Evolutionary conservation across 2,797 vertebrate genomes (phyloP).

Genomic region (Chiroxiphia lanceolata): DNA sequence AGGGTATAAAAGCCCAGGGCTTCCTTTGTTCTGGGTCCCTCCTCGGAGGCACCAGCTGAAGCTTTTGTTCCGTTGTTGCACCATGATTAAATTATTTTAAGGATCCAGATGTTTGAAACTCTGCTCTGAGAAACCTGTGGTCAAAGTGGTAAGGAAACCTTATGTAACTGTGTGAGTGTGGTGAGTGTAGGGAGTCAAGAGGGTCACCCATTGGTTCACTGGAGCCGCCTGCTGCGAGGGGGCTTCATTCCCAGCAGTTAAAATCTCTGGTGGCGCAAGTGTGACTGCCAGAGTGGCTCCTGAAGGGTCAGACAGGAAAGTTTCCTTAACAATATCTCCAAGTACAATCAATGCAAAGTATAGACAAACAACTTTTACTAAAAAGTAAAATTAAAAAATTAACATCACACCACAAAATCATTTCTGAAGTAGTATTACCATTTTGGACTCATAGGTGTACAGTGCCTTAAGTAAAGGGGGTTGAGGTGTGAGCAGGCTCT

Average conservation of each 20-base stretch:
- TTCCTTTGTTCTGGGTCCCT: neutral
- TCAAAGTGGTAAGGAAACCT: neutral
- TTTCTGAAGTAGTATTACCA: slow-evolving; percentile 79
- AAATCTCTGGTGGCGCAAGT: neutral
- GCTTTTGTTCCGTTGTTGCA: neutral
- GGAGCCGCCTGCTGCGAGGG: rapidly evolving
- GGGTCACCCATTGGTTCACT: rapidly evolving
- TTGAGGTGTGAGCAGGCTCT: slow-evolving; percentile 91
- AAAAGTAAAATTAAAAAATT: neutral
- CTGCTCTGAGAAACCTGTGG: neutral
- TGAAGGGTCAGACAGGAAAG: neutral
- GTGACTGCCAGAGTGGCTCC: neutral
- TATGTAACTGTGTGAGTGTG: neutral
- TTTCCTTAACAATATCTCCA: neutral
- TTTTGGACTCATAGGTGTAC: slow-evolving; percentile 97
- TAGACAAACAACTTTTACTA: neutral
- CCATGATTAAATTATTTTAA: neutral
- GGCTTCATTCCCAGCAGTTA: neutral
- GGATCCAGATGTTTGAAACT: neutral
- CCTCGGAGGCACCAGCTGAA: neutral
- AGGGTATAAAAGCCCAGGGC: neutral
- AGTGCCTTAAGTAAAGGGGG: slow-evolving; percentile 93
- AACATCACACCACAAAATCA: neutral
- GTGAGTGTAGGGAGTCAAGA: neutral
- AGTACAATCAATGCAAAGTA: neutral